Evolutionary conservation across 2,113 vertebrate genomes (phyloP).

Genomic region (Ursus arctos): DNA sequence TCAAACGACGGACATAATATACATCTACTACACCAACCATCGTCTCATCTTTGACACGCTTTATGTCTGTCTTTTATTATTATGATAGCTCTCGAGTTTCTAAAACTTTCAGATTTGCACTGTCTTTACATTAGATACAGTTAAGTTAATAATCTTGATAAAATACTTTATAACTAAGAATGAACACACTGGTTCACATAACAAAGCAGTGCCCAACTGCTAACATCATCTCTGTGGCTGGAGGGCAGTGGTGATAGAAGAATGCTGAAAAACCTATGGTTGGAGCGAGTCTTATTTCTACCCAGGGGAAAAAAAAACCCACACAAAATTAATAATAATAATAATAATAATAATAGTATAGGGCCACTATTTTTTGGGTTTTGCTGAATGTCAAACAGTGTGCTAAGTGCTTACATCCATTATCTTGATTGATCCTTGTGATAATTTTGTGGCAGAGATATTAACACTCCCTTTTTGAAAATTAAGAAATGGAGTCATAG

Average conservation of each 20-base stretch:
- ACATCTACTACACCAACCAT: not conserved
- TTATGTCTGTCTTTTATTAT: not conserved
- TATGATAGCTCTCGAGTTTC: not conserved
- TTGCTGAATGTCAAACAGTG: not conserved
- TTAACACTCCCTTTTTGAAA: not conserved
- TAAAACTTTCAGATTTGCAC: not conserved
- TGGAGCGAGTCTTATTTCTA: not conserved
- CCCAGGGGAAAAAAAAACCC: not conserved
- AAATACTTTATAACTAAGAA: not conserved
- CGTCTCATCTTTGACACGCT: not conserved
- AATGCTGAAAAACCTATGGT: not conserved
- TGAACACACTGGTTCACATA: not conserved
- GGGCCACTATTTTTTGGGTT: not conserved
- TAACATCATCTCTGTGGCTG: not conserved
- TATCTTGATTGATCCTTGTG: not conserved
- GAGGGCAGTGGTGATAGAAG: not conserved
- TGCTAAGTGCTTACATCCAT: not conserved
- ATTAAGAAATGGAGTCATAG: not conserved
- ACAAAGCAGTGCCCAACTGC: not conserved
- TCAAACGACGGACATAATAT: not conserved
- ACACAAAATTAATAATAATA: not conserved
- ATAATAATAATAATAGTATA: not conserved
- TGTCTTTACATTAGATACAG: not conserved
- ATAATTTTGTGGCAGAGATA: not conserved
- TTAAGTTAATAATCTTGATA: not conserved